These are phyloP conservation scores for Mirounga angustirostris DNA, from an alignment of 2,113 vertebrate species.

Conservation along the genomic window DNA sequence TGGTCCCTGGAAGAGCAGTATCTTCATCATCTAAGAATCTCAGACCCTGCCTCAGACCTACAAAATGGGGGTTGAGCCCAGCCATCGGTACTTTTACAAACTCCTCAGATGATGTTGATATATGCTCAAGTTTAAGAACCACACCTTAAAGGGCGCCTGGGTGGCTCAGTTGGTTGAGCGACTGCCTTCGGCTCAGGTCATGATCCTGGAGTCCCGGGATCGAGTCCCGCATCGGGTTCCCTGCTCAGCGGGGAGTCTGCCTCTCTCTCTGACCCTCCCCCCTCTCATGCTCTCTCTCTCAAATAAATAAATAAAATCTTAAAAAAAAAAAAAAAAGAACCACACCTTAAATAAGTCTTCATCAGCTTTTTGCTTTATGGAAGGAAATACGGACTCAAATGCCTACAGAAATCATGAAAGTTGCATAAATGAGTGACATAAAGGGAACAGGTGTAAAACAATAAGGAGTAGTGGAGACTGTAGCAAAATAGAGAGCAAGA, in stretches of 20 bases:
- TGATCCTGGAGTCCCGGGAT: no score
- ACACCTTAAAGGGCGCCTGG: neutral
- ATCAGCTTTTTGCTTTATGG: neutral
- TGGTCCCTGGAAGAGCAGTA: neutral
- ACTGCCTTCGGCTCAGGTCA: no score
- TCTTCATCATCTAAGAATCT: neutral
- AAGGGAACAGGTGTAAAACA: neutral
- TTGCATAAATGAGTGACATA: neutral
- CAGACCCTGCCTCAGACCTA: neutral
- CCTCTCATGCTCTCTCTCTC: no score
- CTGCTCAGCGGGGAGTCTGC: no score
- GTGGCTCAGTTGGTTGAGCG: no score
- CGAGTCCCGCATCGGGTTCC: no score
- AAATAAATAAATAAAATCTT: no score
- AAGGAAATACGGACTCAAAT: neutral
- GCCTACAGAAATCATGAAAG: neutral
- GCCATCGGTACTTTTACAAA: neutral
- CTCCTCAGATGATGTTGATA: neutral
- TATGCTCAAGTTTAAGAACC: neutral
- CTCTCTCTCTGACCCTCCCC: no score
- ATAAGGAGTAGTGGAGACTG: neutral
- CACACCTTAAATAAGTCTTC: slow-evolving; percentile 3
- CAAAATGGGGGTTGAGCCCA: neutral
- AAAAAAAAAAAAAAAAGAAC: no score
- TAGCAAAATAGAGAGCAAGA: neutral